phyloP scores from a whole-genome alignment of 2,888 invertebrate species.

The Rhogogaster chlorosoma region DNA sequence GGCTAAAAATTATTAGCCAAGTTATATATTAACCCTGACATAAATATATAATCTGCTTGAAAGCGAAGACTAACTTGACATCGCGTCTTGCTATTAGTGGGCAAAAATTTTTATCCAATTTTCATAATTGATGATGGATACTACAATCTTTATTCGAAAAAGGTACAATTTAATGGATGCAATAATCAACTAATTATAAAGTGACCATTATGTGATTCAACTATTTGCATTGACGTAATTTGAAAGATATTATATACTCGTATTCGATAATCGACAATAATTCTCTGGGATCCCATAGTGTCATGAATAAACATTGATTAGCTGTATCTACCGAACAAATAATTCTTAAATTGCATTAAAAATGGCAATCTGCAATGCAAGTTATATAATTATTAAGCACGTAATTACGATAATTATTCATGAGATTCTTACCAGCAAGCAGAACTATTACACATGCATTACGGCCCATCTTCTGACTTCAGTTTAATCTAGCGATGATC shows the following conservation, averaged over 20 bases:
- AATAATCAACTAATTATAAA: background rate
- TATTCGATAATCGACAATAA: background rate
- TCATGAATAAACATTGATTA: background rate
- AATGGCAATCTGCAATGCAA: background rate
- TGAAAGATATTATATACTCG: background rate
- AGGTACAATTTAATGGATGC: background rate
- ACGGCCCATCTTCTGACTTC: constrained; percentile 46
- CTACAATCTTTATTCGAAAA: background rate
- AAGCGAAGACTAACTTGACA: background rate
- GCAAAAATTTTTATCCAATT: background rate
- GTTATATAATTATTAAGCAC: background rate
- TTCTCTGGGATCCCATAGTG: too few species aligned
- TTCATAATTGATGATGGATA: background rate
- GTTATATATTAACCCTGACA: background rate
- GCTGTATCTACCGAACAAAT: background rate
- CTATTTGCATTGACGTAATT: background rate
- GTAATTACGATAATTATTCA: constrained; percentile 43
- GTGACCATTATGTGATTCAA: background rate
- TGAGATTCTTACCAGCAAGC: constrained; percentile 63
- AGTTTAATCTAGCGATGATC: background rate
- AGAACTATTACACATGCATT: constrained; percentile 63
- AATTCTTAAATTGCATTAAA: too few species aligned
- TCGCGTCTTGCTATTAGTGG: background rate
- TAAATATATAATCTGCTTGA: background rate
- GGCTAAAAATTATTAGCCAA: background rate